These are phyloP conservation scores for Pollicipes pollicipes DNA, from an alignment of 1,140 invertebrate genomes.

Conservation along the genomic window DNA sequence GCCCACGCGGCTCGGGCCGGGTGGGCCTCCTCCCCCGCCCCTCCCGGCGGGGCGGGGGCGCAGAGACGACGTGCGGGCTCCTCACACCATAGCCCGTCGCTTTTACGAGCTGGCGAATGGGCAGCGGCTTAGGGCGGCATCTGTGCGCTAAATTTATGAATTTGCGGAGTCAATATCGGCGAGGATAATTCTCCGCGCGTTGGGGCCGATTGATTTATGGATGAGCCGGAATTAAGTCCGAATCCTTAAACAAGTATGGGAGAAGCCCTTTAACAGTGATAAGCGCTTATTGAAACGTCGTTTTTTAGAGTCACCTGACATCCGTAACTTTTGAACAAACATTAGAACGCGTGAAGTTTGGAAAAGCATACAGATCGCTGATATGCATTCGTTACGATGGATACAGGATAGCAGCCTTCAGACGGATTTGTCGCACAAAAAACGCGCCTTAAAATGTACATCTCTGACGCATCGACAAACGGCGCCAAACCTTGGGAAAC, in stretches of 20 bases:
- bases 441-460: too few relatives aligned
- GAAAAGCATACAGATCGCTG: too few relatives aligned
- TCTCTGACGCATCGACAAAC: too few relatives aligned
- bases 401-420: too few relatives aligned
- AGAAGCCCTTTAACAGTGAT: neutral
- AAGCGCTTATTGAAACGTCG: neutral
- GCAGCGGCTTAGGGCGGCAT: neutral
- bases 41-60: too few relatives aligned
- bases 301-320: neutral
- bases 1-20: too few relatives aligned
- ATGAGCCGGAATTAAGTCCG: neutral
- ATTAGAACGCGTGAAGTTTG: too few relatives aligned
- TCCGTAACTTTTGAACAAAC: neutral
- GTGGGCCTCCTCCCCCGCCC: too few relatives aligned
- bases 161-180: neutral
- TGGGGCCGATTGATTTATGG: neutral
- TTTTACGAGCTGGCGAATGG: neutral
- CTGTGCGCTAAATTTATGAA: neutral
- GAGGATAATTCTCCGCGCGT: neutral
- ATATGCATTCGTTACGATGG: too few relatives aligned
- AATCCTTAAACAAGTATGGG: neutral
- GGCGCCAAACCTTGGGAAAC: too few relatives aligned
- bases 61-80: too few relatives aligned
- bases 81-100: neutral
- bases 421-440: too few relatives aligned